Base-by-base conservation (phyloP, 2,888 invertebrate genomes). In the Piscicola geometra region DNA sequence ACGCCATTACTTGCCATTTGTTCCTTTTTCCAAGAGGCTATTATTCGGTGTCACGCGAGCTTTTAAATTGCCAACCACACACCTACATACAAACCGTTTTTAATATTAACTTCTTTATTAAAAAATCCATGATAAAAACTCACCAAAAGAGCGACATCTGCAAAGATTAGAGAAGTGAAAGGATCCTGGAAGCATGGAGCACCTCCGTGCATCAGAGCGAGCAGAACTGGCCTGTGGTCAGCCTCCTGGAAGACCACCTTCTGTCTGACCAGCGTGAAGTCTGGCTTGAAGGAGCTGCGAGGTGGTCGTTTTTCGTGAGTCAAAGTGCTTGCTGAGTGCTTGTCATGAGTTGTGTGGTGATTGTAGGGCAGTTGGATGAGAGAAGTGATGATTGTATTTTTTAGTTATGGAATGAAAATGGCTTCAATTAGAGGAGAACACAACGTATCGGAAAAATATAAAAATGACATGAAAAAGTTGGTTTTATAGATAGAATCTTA, bases 261-360 rank as follows among this genome's bases (percentile, higher is more conserved):
- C 41, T 73, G 73, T n/a, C 73, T 32, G n/a, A 73, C 25, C 33
- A 73, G 36, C 36, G 64, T 33, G 36, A 73, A 64, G 73, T 73
- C 73, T 56, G 73, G 73, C 28, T 32, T 56, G 64, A 73, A 73
- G 1, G 73, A 73, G n/a, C 73, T 73, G 64, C 28, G 18, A 25
- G 30, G 28, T 28, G 50, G 15, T 41, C 9, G 41, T n/a, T n/a
- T n/a, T n/a, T n/a, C n/a, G n/a, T n/a, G 21, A 15, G 50, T 47
- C 12, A 15, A 21, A 21, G 50, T 47, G 50, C 12, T 47, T 47
- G 50, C 21, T 9, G 9, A 47, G 50, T 47, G 50, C 21, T 9
- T 15, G 50, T 47, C 12, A 21, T 9, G 50, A 47, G 50, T 47
- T 9, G 21, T 9, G 21, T 47, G 50, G 9, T 21, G 9, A 47